phyloP scores from a whole-genome alignment of 2,797 vertebrate species.

The Gouania willdenowi region DNA sequence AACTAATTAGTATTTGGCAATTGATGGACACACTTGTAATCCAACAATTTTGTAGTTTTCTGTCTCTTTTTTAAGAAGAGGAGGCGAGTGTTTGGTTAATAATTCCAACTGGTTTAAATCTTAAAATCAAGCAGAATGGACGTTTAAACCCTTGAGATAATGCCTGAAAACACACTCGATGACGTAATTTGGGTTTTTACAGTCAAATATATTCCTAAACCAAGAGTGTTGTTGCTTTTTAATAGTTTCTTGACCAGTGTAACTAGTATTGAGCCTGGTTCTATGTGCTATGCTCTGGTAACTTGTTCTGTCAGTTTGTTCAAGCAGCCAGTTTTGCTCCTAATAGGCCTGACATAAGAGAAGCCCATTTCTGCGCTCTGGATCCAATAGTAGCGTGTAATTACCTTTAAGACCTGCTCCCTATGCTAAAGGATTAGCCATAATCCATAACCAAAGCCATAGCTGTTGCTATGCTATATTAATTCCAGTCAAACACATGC shows the following conservation, averaged over 20 bases:
- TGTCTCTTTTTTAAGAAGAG: constrained; percentile 30
- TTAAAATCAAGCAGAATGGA: constrained; percentile 43
- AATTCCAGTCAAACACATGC: constrained; percentile 52
- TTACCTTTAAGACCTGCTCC: constrained; percentile 70
- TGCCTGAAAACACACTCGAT: constrained; percentile 44
- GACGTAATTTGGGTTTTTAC: too few species aligned
- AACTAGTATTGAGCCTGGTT: constrained; percentile 17
- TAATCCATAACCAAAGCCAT: constrained; percentile 71
- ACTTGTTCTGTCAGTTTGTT: constrained; percentile 35
- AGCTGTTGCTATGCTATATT: constrained; percentile 58
- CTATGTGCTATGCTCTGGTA: constrained; percentile 25
- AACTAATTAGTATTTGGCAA: constrained; percentile 44
- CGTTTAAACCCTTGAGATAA: constrained; percentile 54
- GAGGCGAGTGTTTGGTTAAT: constrained; percentile 59
- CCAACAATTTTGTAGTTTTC: constrained; percentile 35
- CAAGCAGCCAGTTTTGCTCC: constrained; percentile 42
- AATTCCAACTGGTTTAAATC: constrained; percentile 51
- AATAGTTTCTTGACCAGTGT: constrained; percentile 8
- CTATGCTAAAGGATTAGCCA: constrained; percentile 65
- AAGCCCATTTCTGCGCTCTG: constrained; percentile 52
- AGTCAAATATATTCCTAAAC: too few species aligned
- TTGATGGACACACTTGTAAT: constrained; percentile 35
- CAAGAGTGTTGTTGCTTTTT: constrained; percentile 14
- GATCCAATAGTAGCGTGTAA: constrained; percentile 69
- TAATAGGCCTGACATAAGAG: constrained; percentile 48